These are phyloP conservation scores for Nasonia vitripennis DNA, from an alignment of 1,140 invertebrate species.

Conservation along the genomic window DNA sequence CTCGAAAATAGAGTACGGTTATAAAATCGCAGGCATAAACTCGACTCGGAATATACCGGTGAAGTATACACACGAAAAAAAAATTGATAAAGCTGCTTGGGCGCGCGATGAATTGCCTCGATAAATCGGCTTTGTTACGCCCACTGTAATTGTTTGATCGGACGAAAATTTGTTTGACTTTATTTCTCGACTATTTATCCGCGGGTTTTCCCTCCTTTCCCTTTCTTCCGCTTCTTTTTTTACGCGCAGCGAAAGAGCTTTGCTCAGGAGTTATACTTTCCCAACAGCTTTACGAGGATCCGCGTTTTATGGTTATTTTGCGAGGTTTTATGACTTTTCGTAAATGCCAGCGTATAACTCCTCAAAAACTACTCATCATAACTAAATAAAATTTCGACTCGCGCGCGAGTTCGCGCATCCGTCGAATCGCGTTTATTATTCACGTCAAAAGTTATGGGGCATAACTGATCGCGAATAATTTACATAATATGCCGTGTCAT, in stretches of 20 bases:
- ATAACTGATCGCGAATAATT: not conserved
- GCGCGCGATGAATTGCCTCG: not conserved
- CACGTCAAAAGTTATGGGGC: not conserved
- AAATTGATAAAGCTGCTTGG: not conserved
- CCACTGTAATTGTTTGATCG: slow-evolving; percentile 19
- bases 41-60: not conserved
- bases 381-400: slow-evolving; percentile 7
- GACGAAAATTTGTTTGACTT: not conserved
- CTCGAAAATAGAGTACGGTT: not conserved
- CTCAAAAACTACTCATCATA: slow-evolving; percentile 8
- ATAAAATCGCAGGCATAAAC: not conserved
- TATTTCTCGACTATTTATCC: not conserved
- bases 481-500: not conserved
- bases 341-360: not conserved
- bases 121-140: not conserved
- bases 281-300: slow-evolving; percentile 8
- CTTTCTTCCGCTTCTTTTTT: not conserved
- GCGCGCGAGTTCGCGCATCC: not conserved
- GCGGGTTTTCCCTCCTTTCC: too few relatives aligned
- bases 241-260: not conserved
- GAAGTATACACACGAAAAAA: not conserved
- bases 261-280: slow-evolving; percentile 5
- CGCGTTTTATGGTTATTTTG: not conserved
- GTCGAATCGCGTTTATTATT: not conserved
- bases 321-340: slow-evolving; percentile 13